Evolutionary conservation across 30 jellyfish, hydroid and myxozoan genomes (phyloP).

Genomic region (Pelagia noctiluca): DNA sequence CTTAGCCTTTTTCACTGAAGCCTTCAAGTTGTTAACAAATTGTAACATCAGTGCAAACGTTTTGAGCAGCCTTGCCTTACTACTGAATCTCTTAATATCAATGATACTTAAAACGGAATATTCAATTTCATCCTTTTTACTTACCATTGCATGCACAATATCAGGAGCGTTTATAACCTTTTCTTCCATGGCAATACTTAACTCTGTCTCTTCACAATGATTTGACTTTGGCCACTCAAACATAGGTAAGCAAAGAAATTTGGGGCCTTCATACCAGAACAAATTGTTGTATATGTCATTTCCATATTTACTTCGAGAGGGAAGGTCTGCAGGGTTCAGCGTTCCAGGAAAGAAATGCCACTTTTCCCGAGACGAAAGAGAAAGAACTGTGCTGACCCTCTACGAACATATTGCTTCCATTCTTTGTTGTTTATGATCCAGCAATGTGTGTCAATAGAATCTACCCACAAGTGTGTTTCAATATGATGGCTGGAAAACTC

Average conservation of each 20-base stretch:
- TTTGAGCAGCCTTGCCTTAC: no score
- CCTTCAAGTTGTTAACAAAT: no score
- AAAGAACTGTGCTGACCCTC: slow-evolving; percentile 7
- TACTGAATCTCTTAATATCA: no score
- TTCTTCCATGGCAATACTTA: no score
- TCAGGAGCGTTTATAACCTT: no score
- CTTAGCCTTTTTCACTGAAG: no score
- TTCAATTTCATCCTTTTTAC: no score
- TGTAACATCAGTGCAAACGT: no score
- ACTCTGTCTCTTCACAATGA: no score
- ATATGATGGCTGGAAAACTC: neutral
- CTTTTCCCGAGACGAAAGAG: slow-evolving; percentile 10
- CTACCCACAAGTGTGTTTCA: slow-evolving; percentile 14
- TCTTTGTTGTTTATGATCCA: slow-evolving; percentile 13
- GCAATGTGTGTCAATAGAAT: slow-evolving; percentile 8
- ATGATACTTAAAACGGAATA: no score
- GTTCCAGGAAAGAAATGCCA: slow-evolving; percentile 31
- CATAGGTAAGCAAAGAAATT: neutral
- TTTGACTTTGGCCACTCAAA: slow-evolving; percentile 26
- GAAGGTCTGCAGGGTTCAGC: slow-evolving; percentile 28
- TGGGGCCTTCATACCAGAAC: slow-evolving; percentile 58
- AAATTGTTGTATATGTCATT: neutral
- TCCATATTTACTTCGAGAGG: slow-evolving; percentile 33
- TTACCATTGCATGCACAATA: no score
- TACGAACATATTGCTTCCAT: slow-evolving; percentile 27